Evolutionary conservation across 2,888 invertebrate species (phyloP).

Genomic region (Erannis defoliaria): DNA sequence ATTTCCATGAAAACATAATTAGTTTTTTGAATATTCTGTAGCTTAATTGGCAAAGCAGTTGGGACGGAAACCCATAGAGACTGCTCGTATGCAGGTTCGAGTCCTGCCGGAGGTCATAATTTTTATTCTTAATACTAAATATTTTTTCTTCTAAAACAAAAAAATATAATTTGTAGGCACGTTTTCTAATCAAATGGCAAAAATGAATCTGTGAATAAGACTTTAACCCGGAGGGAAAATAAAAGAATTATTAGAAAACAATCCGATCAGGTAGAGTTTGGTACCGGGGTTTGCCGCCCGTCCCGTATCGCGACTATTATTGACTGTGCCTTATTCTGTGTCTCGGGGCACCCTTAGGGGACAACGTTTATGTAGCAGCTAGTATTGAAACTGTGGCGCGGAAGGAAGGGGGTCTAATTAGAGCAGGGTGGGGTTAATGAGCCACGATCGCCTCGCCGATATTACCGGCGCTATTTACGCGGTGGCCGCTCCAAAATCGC

Average conservation of each 20-base stretch:
- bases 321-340: constrained; percentile 19
- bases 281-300: constrained; percentile 44
- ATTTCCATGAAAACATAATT: no score
- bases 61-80: no score
- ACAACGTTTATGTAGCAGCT: constrained; percentile 28
- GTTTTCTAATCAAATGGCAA: constrained; percentile 59
- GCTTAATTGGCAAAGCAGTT: no score
- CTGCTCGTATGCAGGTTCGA: no score
- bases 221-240: constrained; percentile 76
- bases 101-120: no score
- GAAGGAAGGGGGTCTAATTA: constrained; percentile 80
- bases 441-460: constrained; percentile 85
- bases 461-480: constrained; percentile 84
- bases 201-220: constrained; percentile 71
- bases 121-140: no score
- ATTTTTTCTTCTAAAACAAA: no score
- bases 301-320: constrained; percentile 7
- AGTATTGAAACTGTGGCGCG: constrained; percentile 35
- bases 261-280: constrained; percentile 62
- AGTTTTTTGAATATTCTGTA: no score
- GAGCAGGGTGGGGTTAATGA: constrained; percentile 82
- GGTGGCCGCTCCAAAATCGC: constrained; percentile 84
- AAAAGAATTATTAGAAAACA: constrained; percentile 85
- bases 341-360: constrained; percentile 26
- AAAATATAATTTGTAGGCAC: no score